phyloP scores from a whole-genome alignment of 1,140 invertebrate species.

The Scaptomyza pallida region DNA sequence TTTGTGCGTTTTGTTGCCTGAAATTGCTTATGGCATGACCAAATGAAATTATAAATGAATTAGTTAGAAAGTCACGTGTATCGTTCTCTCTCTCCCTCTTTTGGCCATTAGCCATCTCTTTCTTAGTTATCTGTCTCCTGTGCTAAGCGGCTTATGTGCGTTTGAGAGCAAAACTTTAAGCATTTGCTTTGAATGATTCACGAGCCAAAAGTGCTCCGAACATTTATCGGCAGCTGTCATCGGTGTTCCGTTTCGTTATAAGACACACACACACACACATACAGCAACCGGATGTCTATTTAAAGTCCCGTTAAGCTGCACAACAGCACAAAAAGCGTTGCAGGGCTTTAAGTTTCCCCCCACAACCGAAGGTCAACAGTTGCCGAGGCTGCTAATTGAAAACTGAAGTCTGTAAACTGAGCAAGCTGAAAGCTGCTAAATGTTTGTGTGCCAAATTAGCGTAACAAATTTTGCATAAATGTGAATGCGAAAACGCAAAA shows the following conservation, averaged over 20 bases:
- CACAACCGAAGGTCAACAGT: constrained; percentile 46
- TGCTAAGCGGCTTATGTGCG: constrained; percentile 25
- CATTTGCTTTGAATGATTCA: constrained; percentile 25
- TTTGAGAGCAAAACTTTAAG: constrained; percentile 18
- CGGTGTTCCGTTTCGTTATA: constrained; percentile 7
- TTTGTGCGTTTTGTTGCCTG: constrained; percentile 33
- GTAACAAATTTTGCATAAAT: constrained; percentile 61
- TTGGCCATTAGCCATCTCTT: background rate
- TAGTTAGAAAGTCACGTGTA: constrained; percentile 59
- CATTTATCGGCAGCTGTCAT: constrained; percentile 42
- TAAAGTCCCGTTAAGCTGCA: constrained; percentile 5
- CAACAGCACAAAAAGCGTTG: constrained; percentile 11
- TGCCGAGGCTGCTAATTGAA: constrained; percentile 53
- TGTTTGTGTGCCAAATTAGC: constrained; percentile 65
- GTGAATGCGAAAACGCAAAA: constrained; percentile 57
- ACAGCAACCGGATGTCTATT: constrained; percentile 30
- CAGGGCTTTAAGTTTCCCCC: background rate
- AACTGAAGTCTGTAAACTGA: constrained; percentile 15
- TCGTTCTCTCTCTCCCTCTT: background rate
- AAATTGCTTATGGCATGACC: constrained; percentile 68
- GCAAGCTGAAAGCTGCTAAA: constrained; percentile 12
- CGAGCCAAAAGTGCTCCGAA: constrained; percentile 6
- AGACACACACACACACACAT: background rate
- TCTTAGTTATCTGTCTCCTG: background rate
- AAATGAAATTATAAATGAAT: constrained; percentile 73